These are phyloP conservation scores for Psephotus haematonotus DNA, from an alignment of 2,113 vertebrate species.

Conservation along the genomic window DNA sequence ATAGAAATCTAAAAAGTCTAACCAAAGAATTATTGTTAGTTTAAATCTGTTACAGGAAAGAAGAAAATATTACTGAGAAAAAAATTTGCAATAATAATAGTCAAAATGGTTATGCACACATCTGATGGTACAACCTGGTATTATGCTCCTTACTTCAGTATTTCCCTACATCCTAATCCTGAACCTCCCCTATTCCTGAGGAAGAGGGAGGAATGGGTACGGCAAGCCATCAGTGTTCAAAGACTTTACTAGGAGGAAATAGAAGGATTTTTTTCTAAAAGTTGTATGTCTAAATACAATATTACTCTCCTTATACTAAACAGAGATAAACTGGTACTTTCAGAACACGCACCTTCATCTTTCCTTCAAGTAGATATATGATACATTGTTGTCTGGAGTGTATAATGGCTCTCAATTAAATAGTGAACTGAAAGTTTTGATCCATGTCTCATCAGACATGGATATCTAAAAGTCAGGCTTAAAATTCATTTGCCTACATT, in stretches of 20 bases:
- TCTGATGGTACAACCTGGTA: accelerated
- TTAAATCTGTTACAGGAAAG: not conserved
- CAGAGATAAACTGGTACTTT: not conserved
- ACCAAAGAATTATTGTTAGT: not conserved
- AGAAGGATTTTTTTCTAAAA: not conserved
- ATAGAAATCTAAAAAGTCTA: not conserved
- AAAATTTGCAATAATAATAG: not conserved
- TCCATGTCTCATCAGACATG: accelerated
- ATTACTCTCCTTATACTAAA: not conserved
- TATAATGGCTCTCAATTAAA: not conserved
- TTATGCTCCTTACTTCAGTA: not conserved
- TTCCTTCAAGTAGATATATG: not conserved
- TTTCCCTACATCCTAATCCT: not conserved
- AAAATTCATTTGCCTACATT: not conserved
- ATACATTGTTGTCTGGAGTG: not conserved
- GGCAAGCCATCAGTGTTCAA: not conserved
- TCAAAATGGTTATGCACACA: not conserved
- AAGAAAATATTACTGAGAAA: not conserved
- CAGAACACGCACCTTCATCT: accelerated
- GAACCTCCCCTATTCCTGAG: not conserved
- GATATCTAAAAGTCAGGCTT: not conserved
- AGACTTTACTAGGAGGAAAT: not conserved
- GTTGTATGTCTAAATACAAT: not conserved
- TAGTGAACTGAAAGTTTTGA: not conserved
- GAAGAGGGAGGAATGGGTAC: not conserved